Conservation (phyloP, 2,113 vertebrate species). For the Mastomys natalensis region DNA sequence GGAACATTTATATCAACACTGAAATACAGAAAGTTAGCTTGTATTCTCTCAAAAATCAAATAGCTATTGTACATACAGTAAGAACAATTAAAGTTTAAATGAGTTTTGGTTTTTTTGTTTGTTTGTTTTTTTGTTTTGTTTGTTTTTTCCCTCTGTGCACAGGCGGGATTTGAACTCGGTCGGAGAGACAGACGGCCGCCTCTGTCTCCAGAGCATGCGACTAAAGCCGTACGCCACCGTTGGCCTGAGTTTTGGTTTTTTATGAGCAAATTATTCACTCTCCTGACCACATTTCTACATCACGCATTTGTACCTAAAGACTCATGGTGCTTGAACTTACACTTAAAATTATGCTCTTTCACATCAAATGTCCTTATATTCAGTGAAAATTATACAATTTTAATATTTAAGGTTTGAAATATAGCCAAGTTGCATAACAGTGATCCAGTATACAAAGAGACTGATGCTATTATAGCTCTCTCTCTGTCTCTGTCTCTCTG, state of each 20-base stretch:
- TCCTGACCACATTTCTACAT: rapidly evolving
- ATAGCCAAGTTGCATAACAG: not conserved
- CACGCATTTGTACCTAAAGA: not conserved
- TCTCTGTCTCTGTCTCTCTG: too few relatives aligned
- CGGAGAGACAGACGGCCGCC: too few relatives aligned
- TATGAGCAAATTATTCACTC: not conserved
- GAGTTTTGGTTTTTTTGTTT: too few relatives aligned
- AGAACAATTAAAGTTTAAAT: conserved; percentile 48
- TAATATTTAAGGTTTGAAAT: not conserved
- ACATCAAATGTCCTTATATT: not conserved
- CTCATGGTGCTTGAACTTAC: not conserved
- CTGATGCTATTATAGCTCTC: not conserved
- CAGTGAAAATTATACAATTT: too few relatives aligned
- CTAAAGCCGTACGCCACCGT: too few relatives aligned
- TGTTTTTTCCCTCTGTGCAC: too few relatives aligned
- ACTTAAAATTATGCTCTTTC: not conserved
- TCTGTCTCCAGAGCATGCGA: too few relatives aligned
- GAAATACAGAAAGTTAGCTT: conserved; percentile 31
- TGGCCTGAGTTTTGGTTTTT: too few relatives aligned
- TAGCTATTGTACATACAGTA: conserved; percentile 28
- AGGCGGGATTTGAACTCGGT: too few relatives aligned
- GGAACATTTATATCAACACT: conserved; percentile 54
- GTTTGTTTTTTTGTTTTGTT: too few relatives aligned
- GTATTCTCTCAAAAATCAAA: conserved; percentile 37
- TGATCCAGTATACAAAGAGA: too few relatives aligned